A percentile compares a stretch with the other conserved stretches of the same genome.
These are phyloP conservation scores for Embiotoca jacksoni DNA, from an alignment of 2,113 vertebrate genomes.

Conservation along the genomic window DNA sequence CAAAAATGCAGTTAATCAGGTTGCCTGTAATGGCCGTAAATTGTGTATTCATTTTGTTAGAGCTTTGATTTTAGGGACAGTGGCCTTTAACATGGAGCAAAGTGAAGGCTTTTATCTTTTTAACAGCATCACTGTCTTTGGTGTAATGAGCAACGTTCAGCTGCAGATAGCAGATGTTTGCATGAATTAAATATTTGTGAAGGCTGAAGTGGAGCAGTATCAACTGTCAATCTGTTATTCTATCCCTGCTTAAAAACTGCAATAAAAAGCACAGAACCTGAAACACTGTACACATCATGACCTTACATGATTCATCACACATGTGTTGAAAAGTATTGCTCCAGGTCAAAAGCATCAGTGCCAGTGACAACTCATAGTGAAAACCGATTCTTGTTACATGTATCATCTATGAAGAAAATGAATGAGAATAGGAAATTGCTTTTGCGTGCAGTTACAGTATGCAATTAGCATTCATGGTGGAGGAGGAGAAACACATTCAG, in stretches of 20 bases:
- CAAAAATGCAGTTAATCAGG: no score
- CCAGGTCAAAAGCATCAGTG: constrained; percentile 2
- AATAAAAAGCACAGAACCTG: constrained; percentile 26
- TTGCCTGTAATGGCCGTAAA: not conserved
- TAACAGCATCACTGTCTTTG: constrained; percentile 20
- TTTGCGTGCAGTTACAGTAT: constrained; percentile 17
- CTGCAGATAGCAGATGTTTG: constrained; percentile 69
- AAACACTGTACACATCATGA: constrained; percentile 12
- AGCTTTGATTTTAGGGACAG: constrained; percentile 9
- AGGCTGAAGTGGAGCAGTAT: constrained; percentile 39
- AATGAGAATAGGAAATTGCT: constrained; percentile 28
- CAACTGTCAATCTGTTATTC: constrained; percentile 29
- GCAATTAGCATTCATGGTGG: constrained; percentile 56
- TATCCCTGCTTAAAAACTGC: constrained; percentile 27
- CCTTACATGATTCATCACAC: constrained; percentile 41
- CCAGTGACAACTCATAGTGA: not conserved
- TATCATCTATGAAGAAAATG: constrained; percentile 6
- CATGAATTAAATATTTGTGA: constrained; percentile 72
- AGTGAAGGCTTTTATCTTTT: constrained; percentile 23
- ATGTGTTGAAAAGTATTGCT: not conserved
- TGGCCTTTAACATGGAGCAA: constrained; percentile 7
- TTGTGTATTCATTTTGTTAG: not conserved
- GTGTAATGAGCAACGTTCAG: constrained; percentile 34
- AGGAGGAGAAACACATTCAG: constrained; percentile 35
- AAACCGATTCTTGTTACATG: constrained; percentile 3